Evolutionary conservation across 2,797 vertebrate genomes (phyloP).

Genomic region (Rhinichthys osculus): DNA sequence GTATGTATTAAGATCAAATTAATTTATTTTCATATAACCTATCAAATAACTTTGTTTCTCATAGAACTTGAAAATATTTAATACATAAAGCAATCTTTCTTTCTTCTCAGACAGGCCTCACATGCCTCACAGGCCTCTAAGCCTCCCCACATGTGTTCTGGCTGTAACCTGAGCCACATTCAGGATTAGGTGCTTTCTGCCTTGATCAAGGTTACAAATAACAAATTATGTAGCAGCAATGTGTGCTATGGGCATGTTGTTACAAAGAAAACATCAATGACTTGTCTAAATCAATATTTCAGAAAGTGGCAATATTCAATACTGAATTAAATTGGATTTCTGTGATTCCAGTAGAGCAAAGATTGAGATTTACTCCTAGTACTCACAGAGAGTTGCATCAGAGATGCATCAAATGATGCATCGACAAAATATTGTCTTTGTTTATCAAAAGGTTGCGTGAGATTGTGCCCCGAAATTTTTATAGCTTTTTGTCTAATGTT

Average conservation of each 20-base stretch:
- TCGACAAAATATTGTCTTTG: neutral
- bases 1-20: neutral
- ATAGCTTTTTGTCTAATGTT: neutral
- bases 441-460: neutral
- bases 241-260: constrained; percentile 9
- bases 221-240: constrained; percentile 20
- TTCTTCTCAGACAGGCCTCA: constrained; percentile 17
- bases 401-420: neutral
- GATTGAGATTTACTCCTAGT: neutral
- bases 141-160: constrained; percentile 40
- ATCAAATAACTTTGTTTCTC: neutral
- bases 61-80: constrained; percentile 2
- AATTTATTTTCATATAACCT: neutral
- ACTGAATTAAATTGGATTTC: neutral
- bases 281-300: constrained; percentile 4
- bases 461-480: neutral
- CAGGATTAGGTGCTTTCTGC: constrained; percentile 28
- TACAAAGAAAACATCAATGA: neutral
- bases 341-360: neutral
- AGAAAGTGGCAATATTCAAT: neutral
- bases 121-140: neutral
- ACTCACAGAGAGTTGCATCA: too few species aligned
- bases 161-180: constrained; percentile 47
- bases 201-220: constrained; percentile 40
- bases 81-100: constrained; percentile 20